A percentile compares a stretch with the other conserved stretches of the same genome.
Evolutionary conservation across 2,113 vertebrate species (phyloP).

Genomic region (Grantiella picta): DNA sequence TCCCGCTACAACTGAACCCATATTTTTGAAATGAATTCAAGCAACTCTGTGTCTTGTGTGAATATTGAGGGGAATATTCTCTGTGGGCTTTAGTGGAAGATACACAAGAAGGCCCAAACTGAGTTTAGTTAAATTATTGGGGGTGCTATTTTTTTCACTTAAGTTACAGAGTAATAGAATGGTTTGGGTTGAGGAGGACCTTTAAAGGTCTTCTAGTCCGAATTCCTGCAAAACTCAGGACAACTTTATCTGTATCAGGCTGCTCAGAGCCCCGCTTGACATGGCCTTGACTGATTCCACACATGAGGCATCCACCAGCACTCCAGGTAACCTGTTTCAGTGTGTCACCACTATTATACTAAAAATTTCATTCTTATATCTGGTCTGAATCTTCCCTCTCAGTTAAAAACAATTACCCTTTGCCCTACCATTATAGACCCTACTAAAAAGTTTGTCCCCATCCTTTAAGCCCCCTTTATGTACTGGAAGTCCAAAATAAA

Average conservation of each 20-base stretch:
- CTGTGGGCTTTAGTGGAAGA: neutral
- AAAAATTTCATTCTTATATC: neutral
- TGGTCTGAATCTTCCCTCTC: neutral
- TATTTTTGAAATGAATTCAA: neutral
- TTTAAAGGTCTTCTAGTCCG: neutral
- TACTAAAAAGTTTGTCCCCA: neutral
- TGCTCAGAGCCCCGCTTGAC: fast-evolving
- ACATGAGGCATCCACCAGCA: neutral
- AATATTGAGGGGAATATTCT: neutral
- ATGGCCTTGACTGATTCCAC: neutral
- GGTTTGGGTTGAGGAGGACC: neutral
- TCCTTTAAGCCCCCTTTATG: neutral
- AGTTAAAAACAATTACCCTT: neutral
- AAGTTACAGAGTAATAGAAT: neutral
- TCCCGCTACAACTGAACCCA: neutral
- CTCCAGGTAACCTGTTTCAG: neutral
- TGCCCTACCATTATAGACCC: neutral
- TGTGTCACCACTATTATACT: neutral
- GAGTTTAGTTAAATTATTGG: neutral
- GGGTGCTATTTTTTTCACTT: neutral
- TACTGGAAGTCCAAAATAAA: neutral
- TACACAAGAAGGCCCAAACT: neutral
- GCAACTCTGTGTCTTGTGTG: neutral
- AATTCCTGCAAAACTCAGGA: neutral
- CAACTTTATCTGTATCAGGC: neutral